Percentiles rank a stretch among this genome's conserved stretches.
Conservation (phyloP, 1,140 invertebrate species). For the Muscidifurax raptorellus region DNA sequence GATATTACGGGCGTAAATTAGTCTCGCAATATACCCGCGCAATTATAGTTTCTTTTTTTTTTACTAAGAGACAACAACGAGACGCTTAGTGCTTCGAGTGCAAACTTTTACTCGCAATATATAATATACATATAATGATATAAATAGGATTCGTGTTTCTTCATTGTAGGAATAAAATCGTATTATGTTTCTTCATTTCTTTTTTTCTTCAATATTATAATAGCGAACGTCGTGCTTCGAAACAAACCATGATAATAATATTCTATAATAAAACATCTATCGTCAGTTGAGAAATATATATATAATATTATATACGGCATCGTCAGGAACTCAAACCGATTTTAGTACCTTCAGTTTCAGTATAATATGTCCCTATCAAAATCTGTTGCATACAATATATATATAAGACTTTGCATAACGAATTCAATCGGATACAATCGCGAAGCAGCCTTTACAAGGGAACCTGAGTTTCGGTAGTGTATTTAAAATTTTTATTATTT, state of each 20-base stretch:
- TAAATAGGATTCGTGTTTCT: slow-evolving; percentile 16
- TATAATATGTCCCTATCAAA: not conserved
- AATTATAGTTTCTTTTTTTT: not conserved
- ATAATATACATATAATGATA: slow-evolving; percentile 8
- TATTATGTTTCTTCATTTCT: not conserved
- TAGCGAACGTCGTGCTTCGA: not conserved
- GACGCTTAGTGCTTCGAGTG: slow-evolving; percentile 7
- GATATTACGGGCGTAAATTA: slow-evolving; percentile 14
- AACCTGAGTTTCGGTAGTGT: slow-evolving; percentile 15
- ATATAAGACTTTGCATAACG: not conserved
- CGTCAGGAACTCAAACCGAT: slow-evolving; percentile 50
- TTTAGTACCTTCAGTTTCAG: slow-evolving; percentile 22
- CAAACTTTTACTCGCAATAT: not conserved
- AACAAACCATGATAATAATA: too few relatives aligned
- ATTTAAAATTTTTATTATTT: not conserved
- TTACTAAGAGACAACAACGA: slow-evolving; percentile 28
- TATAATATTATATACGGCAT: slow-evolving; percentile 3
- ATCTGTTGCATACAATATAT: not conserved
- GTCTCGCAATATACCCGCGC: slow-evolving; percentile 30
- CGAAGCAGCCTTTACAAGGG: slow-evolving; percentile 10
- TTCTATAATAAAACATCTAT: slow-evolving; percentile 2
- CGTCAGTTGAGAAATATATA: slow-evolving; percentile 12
- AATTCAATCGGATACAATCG: not conserved
- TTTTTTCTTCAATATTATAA: not conserved
- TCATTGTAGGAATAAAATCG: slow-evolving; percentile 19